A percentile compares a stretch with the other conserved stretches of the same genome.
Conservation (phyloP, 2,113 vertebrate genomes). For the Myotis davidii region DNA sequence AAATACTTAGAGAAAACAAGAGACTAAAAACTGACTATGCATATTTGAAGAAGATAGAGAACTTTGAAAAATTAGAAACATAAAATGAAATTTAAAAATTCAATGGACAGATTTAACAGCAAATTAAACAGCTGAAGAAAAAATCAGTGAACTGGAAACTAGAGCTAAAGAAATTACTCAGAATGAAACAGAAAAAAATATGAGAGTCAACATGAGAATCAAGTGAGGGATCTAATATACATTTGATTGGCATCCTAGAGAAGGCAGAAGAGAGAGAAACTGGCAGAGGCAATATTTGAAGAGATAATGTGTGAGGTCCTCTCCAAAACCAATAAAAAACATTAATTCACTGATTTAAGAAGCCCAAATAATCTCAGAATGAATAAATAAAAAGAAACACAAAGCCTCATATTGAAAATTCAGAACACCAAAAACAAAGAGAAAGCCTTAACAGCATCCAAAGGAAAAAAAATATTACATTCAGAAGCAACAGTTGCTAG, state of each 20-base stretch:
- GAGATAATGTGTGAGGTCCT: background rate
- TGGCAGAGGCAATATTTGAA: background rate
- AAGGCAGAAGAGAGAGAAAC: background rate
- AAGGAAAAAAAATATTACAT: slow-evolving; percentile 30
- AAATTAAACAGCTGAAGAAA: slow-evolving; percentile 10
- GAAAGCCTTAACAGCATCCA: background rate
- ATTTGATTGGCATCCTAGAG: background rate
- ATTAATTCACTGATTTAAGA: slow-evolving; percentile 32
- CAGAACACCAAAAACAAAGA: slow-evolving; percentile 27
- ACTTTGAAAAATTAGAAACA: background rate
- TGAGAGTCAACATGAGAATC: background rate
- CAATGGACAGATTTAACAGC: slow-evolving; percentile 29
- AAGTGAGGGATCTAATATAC: slow-evolving; percentile 12
- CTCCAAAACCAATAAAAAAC: slow-evolving; percentile 50
- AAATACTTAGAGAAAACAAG: background rate
- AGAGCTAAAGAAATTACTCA: slow-evolving; percentile 12
- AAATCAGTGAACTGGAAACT: background rate
- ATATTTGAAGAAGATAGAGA: slow-evolving; percentile 25
- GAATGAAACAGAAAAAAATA: slow-evolving; percentile 9
- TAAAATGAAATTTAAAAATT: slow-evolving; percentile 18
- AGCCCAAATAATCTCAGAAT: slow-evolving; percentile 3
- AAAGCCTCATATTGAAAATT: slow-evolving; percentile 32
- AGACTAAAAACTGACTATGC: background rate
- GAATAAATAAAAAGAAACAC: background rate
- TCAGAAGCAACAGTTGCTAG: background rate